A percentile compares a stretch with the other conserved stretches of the same genome.
Evolutionary conservation across 2,888 invertebrate species (phyloP).

Genomic region (Drosophila merina): DNA sequence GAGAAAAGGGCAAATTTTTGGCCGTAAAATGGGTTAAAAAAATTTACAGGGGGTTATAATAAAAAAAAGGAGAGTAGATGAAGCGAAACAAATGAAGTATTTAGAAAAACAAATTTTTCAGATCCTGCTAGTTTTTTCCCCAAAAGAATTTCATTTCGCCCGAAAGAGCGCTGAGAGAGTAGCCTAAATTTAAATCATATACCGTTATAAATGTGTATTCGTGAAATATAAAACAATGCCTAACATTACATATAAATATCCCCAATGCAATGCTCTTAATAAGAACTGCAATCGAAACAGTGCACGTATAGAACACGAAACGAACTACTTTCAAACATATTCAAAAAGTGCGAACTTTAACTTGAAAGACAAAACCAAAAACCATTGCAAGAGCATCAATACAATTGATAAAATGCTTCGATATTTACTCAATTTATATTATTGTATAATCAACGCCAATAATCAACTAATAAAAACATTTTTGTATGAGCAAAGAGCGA

Average conservation of each 20-base stretch:
- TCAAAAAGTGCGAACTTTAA: conserved; percentile 23
- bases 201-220: conserved; percentile 65
- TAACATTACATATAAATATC: conserved; percentile 51
- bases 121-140: conserved; percentile 41
- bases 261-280: conserved; percentile 24
- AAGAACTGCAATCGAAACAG: conserved; percentile 25
- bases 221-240: conserved; percentile 56
- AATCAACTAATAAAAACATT: conserved; percentile 51
- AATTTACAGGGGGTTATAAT: conserved; percentile 46
- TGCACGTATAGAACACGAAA: conserved; percentile 42
- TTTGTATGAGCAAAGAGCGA: conserved; percentile 52
- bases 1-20: conserved; percentile 53
- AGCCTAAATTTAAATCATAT: conserved; percentile 64
- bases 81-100: conserved; percentile 27
- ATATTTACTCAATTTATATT: conserved; percentile 71
- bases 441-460: conserved; percentile 63
- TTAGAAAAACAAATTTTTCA: conserved; percentile 55
- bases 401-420: conserved; percentile 71
- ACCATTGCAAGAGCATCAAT: conserved; percentile 55
- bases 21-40: conserved; percentile 47
- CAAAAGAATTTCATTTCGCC: conserved; percentile 40
- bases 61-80: conserved; percentile 15
- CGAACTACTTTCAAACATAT: conserved; percentile 40
- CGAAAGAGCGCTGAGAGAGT: conserved; percentile 43
- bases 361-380: conserved; percentile 17